A percentile compares a stretch with the other conserved stretches of the same genome.
phyloP scores from a whole-genome alignment of 2,113 vertebrate species.

The Calyptomena viridis region DNA sequence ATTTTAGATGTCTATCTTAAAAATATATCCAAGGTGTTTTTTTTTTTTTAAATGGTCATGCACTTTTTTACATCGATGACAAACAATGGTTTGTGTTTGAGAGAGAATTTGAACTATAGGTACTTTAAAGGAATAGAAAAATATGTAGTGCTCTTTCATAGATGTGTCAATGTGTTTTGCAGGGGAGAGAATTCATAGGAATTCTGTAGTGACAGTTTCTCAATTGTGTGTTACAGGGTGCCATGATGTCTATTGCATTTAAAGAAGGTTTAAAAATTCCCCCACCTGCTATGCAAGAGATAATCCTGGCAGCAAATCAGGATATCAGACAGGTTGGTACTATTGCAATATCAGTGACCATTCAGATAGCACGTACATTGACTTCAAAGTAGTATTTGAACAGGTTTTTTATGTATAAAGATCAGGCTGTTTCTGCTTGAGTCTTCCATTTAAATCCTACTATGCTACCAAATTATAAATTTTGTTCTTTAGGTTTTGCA shows the following conservation, averaged over 20 bases:
- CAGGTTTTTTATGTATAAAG: not conserved
- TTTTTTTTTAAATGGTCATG: not conserved
- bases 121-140: not conserved
- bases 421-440: not conserved
- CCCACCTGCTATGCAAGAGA: conserved; percentile 93
- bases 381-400: not conserved
- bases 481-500: conserved; percentile 85
- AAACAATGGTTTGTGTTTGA: not conserved
- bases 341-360: not conserved
- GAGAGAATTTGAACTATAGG: not conserved
- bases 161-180: not conserved
- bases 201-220: not conserved
- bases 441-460: not conserved
- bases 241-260: conserved; percentile 96
- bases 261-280: conserved; percentile 96
- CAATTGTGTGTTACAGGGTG: conserved; percentile 76
- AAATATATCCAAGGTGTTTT: not conserved
- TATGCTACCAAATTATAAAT: not conserved
- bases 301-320: conserved; percentile 95
- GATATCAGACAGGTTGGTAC: conserved; percentile 92
- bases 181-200: not conserved
- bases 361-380: not conserved
- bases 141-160: not conserved
- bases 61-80: not conserved
- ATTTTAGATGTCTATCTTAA: not conserved